Evolutionary conservation across 2,797 vertebrate genomes (phyloP).

Genomic region (Crenichthys baileyi): DNA sequence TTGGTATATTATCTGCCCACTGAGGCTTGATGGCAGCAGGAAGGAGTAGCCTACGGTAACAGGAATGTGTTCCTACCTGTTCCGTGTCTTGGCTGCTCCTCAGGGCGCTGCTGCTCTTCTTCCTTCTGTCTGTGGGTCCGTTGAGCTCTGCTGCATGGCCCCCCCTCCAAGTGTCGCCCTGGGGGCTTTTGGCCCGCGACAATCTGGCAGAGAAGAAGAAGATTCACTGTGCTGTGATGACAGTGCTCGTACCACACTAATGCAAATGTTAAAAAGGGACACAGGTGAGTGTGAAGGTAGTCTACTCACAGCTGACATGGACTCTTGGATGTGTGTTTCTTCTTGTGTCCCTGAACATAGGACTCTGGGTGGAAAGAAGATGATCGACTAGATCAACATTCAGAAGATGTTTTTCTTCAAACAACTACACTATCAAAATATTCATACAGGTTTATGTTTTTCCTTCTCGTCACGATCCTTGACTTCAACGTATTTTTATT

Average conservation of each 20-base stretch:
- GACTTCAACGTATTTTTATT: too few species aligned
- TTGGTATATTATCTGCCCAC: neutral
- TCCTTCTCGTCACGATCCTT: too few species aligned
- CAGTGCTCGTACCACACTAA: too few species aligned
- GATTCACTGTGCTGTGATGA: neutral
- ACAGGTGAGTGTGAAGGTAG: neutral
- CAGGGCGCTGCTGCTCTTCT: constrained; percentile 73
- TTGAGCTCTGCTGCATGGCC: constrained; percentile 81
- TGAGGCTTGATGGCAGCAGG: too few species aligned
- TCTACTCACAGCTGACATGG: constrained; percentile 70
- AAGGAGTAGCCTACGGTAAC: too few species aligned
- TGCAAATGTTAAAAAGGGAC: neutral
- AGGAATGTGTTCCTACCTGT: constrained; percentile 74
- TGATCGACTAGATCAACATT: neutral
- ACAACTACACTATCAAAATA: too few species aligned
- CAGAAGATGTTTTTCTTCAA: too few species aligned
- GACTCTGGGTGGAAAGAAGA: constrained; percentile 28
- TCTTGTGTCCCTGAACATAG: constrained; percentile 75
- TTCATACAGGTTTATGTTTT: too few species aligned
- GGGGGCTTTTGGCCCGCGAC: constrained; percentile 78
- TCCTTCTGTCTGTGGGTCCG: constrained; percentile 85
- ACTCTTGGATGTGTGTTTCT: constrained; percentile 75
- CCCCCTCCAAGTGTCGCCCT: constrained; percentile 76
- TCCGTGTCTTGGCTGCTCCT: constrained; percentile 80
- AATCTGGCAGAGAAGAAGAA: constrained; percentile 50